phyloP scores from a whole-genome alignment of 2,113 vertebrate genomes.

The Lichenostomus cassidix region DNA sequence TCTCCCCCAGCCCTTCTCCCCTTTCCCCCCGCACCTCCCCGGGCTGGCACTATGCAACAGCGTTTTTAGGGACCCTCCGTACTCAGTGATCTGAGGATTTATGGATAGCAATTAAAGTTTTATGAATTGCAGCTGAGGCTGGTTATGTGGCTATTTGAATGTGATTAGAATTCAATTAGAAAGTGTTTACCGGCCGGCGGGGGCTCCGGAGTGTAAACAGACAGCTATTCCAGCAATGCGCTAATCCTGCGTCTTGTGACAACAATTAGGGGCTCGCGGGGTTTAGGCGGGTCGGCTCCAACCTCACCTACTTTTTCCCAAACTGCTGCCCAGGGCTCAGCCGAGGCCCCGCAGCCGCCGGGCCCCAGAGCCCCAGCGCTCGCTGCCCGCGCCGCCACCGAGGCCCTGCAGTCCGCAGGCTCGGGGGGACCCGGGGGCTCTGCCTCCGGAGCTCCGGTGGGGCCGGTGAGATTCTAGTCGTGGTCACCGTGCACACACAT shows the following conservation, averaged over 20 bases:
- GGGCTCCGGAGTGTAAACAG: conserved; percentile 90
- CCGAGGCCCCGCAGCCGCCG: not conserved
- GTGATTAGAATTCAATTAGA: conserved; percentile 99
- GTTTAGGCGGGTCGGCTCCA: conserved; percentile 79
- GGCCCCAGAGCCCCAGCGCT: not conserved
- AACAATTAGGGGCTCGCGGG: conserved; percentile 89
- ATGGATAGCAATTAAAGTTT: conserved; percentile 90
- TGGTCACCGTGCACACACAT: too few species aligned
- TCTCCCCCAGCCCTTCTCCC: not conserved
- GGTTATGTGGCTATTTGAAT: conserved; percentile 90
- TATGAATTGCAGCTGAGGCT: conserved; percentile 87
- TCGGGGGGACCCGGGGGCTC: not conserved
- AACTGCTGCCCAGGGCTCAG: not conserved
- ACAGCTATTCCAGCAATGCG: conserved; percentile 98
- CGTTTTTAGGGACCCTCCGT: conserved; percentile 55
- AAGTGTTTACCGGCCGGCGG: conserved; percentile 91
- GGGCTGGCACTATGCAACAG: not conserved
- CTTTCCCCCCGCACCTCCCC: accelerated
- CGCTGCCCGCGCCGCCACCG: too few species aligned
- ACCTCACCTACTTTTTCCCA: conserved; percentile 78
- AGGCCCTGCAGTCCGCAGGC: not conserved
- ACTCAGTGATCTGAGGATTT: conserved; percentile 75
- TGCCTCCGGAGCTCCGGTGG: not conserved
- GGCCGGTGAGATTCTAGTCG: not conserved
- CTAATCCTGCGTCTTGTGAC: conserved; percentile 99